Base-by-base conservation (phyloP, 2,888 invertebrate genomes). In the Uloborus plumipes region DNA sequence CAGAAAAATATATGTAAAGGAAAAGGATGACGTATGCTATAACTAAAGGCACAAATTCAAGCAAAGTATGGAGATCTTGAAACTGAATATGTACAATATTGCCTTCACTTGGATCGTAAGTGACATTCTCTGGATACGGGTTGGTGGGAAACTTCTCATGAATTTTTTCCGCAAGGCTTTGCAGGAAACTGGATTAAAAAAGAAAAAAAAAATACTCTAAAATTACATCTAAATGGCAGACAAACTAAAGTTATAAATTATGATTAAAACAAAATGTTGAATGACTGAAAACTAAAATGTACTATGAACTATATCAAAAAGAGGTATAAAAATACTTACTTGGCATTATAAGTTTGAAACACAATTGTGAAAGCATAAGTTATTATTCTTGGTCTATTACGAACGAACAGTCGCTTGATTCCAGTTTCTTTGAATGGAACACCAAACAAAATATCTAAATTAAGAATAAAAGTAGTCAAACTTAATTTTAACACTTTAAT, bases 1-100 rank as follows among this genome's bases (percentile, higher is more conserved):
- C 95, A 31, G 97, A 97, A 89, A 97, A 98, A 88, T 98, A 98
- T 49, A 98, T 94, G 88, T 98, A 99, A 31, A 96, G 90, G 88
- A 98, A 97, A 49, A 98, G 90, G 18, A 96, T 91, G 2, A 95
- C 90, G 88, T 97, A 97, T 1, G 96, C 94, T 83, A 95, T 92
- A 26, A 93, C 92, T 13, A 98, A 90, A 0, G 97, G 97, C 47
- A 97, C 92, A 78, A 95, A 92, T 88, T 96, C 95, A 87, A 93
- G 92, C 87, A 94, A 93, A 88, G 94, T 95, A 86, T 95, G 94
- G 88, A 95, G 94, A 72, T 95, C 95, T 14, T 97, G 96, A 89
- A 96, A 98, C 89, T 96, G 94, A 73, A 98, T 93, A 85, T 93
- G 92, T n/a, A 93, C 59, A 61, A 84, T 76, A 71, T 67, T 31